Base-by-base conservation (phyloP, 2,113 vertebrate species). In the Zonotrichia leucophrys region DNA sequence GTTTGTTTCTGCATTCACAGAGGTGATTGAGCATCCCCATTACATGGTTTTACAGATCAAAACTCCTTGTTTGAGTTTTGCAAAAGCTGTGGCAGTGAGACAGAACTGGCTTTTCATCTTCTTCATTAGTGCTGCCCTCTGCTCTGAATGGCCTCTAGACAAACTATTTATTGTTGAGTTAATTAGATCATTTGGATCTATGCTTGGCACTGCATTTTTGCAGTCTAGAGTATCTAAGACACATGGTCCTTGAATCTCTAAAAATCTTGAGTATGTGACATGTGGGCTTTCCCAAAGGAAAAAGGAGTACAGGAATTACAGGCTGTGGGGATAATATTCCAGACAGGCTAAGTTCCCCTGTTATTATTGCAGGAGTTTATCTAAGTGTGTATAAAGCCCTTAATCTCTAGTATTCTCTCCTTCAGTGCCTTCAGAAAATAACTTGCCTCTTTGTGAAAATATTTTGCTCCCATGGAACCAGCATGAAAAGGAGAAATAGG, bases 131-230 rank as follows among this genome's bases (percentile, higher is more conserved):
- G 7, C 4, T 91, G 64, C 60, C 47, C 91, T 84, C 74, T 3
- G 15, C 81, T 75, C 69, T 14, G 18, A 91, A 64, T 1, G 21
- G 74, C 77, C 62, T 87, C 89, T 46, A 60, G 69, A 94, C 89
- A 92, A 96, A 82, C 69, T 79, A 64, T 81, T 89, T 83, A 84
- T 84, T 82, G n/a, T 60, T 72, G 83, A 42, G 83, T 92, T 87
- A 95, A 91, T 92, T 14, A 92, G 56, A 60, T 64, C 21, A 3
- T 82, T 85, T 82, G 77, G 75, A 83, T 84, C 80, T 58, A 22
- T 68, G 69, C 89, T 89, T 79, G 77, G 56, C 80, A 82, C 56
- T 58, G 66, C 77, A 87, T 56, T 96, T 95, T 53, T 63, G 19
- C 60, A 62, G 52, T 44, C 90, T 24, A 31, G 44, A 87, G 31